Conservation (phyloP, 2,113 vertebrate genomes). For the Halcyon malimbica region DNA sequence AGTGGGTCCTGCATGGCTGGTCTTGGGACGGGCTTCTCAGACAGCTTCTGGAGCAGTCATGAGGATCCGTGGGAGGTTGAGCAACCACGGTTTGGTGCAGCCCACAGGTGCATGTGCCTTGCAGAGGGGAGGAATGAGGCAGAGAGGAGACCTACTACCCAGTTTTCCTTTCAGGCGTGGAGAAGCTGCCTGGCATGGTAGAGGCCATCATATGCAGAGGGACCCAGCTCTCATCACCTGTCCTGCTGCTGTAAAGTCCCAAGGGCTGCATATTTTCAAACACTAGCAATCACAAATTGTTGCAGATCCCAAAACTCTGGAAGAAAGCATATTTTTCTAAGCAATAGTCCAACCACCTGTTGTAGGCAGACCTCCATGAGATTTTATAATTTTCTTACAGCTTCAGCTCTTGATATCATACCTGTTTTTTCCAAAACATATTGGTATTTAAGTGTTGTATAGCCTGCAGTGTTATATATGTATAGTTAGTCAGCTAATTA, state of each 20-base stretch:
- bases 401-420: background rate
- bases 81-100: background rate
- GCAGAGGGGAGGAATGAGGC: accelerated
- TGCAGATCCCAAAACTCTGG: background rate
- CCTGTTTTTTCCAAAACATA: background rate
- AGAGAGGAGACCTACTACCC: background rate
- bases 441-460: background rate
- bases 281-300: too few relatives aligned
- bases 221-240: accelerated
- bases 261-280: background rate
- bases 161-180: accelerated
- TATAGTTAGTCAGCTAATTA: background rate
- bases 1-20: too few relatives aligned
- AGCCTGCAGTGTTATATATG: background rate
- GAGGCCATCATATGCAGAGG: background rate
- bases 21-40: background rate
- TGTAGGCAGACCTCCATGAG: background rate
- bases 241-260: background rate
- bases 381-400: background rate
- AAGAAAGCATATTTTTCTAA: accelerated
- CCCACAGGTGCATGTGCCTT: accelerated
- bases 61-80: accelerated
- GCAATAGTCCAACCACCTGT: background rate
- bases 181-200: background rate
- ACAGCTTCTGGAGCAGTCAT: too few relatives aligned